Conservation (phyloP, 2,113 vertebrate species). For the Pomatorhinus ruficollis region DNA sequence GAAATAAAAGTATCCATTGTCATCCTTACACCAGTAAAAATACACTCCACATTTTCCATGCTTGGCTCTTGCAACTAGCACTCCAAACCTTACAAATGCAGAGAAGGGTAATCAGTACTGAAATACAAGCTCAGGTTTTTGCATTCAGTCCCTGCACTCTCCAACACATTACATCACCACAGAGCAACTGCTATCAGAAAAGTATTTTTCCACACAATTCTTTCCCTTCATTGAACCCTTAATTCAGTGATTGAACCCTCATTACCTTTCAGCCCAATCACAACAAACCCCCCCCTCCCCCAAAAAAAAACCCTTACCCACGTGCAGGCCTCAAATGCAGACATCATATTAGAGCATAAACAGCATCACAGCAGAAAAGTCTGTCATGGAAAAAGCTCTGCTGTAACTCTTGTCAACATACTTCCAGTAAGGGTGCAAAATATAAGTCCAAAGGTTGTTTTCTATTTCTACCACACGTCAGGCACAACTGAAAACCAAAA, state of each 20-base stretch:
- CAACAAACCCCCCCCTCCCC: not conserved
- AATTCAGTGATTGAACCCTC: not conserved
- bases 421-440: not conserved
- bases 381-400: not conserved
- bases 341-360: not conserved
- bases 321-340: not conserved
- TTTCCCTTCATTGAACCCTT: not conserved
- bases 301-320: not conserved
- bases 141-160: not conserved
- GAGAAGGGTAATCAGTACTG: not conserved
- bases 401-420: not conserved
- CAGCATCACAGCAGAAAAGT: not conserved
- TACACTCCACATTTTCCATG: fast-evolving
- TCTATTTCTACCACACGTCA: not conserved
- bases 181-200: not conserved
- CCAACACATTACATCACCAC: not conserved
- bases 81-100: not conserved
- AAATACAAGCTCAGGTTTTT: not conserved
- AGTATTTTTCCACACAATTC: not conserved
- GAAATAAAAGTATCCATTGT: not conserved
- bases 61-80: not conserved
- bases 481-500: not conserved
- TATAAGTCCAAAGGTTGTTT: not conserved
- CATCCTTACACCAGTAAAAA: not conserved
- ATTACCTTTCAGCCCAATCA: not conserved